Percentiles rank a stretch among this genome's conserved stretches.
phyloP scores from a whole-genome alignment of 2,113 vertebrate genomes.

The Anguilla japonica region DNA sequence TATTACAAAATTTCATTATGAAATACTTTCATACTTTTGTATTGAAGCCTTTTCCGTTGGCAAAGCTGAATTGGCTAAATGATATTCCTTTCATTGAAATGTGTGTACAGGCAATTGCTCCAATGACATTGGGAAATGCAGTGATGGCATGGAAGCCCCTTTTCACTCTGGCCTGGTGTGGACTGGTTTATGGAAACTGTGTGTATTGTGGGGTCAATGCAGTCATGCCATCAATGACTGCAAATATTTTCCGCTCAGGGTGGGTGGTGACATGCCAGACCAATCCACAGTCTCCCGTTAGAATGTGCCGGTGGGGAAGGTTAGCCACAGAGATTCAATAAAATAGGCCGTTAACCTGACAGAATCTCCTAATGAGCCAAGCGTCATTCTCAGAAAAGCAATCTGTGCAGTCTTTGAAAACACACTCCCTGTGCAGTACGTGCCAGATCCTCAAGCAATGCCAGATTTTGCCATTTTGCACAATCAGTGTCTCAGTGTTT shows the following conservation, averaged over 20 bases:
- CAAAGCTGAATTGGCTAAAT: neutral
- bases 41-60: neutral
- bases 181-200: neutral
- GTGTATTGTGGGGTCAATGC: neutral
- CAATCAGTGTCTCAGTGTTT: neutral
- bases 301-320: neutral
- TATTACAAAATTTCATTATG: too few species aligned
- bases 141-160: neutral
- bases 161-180: neutral
- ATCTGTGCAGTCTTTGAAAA: neutral
- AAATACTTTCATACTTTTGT: too few species aligned
- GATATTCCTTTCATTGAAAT: neutral
- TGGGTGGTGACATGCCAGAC: neutral
- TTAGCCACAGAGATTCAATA: neutral
- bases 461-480: neutral
- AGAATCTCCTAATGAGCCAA: slow-evolving; percentile 1
- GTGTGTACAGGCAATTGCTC: too few species aligned
- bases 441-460: slow-evolving; percentile 10
- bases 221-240: too few species aligned
- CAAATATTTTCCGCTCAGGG: too few species aligned
- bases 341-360: neutral
- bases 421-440: slow-evolving; percentile 5
- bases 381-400: neutral
- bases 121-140: neutral
- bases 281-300: neutral